phyloP scores from a whole-genome alignment of 2,113 vertebrate species.

The Glareola pratincola region DNA sequence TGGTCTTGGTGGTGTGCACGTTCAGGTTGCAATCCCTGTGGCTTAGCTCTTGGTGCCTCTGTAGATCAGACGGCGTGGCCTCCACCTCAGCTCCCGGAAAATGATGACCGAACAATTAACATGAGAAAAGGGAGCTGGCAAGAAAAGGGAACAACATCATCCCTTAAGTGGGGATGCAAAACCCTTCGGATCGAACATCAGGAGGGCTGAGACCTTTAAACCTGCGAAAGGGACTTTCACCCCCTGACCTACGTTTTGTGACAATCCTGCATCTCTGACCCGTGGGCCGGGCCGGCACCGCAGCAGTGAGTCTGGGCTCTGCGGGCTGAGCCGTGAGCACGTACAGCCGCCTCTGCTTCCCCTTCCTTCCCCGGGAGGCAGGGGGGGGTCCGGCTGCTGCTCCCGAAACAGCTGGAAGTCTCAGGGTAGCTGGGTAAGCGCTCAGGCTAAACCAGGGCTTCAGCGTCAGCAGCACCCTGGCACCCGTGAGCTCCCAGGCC shows the following conservation, averaged over 20 bases:
- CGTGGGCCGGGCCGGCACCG: not conserved
- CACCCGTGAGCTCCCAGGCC: not conserved
- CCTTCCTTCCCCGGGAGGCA: not conserved
- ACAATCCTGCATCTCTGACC: not conserved
- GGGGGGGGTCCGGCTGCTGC: not conserved
- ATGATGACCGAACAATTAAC: accelerated
- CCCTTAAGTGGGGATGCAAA: not conserved
- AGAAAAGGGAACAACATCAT: not conserved
- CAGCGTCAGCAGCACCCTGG: not conserved
- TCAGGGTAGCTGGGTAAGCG: not conserved
- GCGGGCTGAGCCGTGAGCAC: not conserved
- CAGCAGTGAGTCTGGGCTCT: not conserved
- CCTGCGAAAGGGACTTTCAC: not conserved
- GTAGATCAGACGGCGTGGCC: not conserved
- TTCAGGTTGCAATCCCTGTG: not conserved
- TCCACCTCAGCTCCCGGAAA: not conserved
- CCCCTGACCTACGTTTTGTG: not conserved
- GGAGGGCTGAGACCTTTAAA: not conserved
- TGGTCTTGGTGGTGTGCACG: not conserved
- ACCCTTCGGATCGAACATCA: not conserved
- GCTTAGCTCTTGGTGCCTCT: not conserved
- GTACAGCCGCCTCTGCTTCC: not conserved
- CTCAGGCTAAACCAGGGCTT: not conserved
- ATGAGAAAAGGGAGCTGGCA: not conserved
- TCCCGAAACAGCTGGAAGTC: not conserved